Base-by-base conservation (phyloP, 1,140 invertebrate species). In the Rhopalosiphum padi region DNA sequence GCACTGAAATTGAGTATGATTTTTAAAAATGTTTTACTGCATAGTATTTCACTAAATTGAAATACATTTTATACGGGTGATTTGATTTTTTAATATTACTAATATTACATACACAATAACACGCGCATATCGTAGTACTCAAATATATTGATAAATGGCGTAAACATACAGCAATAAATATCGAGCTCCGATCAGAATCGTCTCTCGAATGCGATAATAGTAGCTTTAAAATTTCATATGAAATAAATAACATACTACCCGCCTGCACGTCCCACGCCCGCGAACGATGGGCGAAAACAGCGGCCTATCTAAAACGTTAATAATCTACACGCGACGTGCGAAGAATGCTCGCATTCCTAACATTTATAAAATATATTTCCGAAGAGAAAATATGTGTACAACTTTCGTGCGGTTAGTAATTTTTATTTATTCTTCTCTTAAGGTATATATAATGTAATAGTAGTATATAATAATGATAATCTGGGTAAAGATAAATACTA, bases 231-330 rank as follows among this genome's bases (percentile, higher is more conserved):
- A 77, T 77, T 77, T 77, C 60, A n/a, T 77, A n/a, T 18, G 60
- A n/a, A 77, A 77, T 77, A 77, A 77, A 77, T 77, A 77, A 77
- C n/a, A 77, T 41, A 41, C 41, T 23, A 77, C 60, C 60, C 60
- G 60, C 60, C 60, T n/a, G 30, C 11, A 15, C 60, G 30, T 68
- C 60, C 60, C 60, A 68, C 60, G 15, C 30, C 41, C 41, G 41
- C 60, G 30, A 68, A 68, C 60, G 60, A 77, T n/a, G n/a, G 60
- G n/a, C 30, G n/a, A 77, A n/a, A 77, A 77, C 60, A 77, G 60
- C n/a, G 60, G 60, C 60, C 60, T 77, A 77, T 77, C 60, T 77
- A n/a, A 77, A 77, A 77, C 60, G 60, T 77, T 77, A 77, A 77
- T 77, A 77, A 77, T 77, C 60, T n/a, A 77, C 25, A 18, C 30